A percentile compares a stretch with the other conserved stretches of the same genome.
Evolutionary conservation across 2,888 invertebrate species (phyloP).

Genomic region (Cerceris rybyensis): DNA sequence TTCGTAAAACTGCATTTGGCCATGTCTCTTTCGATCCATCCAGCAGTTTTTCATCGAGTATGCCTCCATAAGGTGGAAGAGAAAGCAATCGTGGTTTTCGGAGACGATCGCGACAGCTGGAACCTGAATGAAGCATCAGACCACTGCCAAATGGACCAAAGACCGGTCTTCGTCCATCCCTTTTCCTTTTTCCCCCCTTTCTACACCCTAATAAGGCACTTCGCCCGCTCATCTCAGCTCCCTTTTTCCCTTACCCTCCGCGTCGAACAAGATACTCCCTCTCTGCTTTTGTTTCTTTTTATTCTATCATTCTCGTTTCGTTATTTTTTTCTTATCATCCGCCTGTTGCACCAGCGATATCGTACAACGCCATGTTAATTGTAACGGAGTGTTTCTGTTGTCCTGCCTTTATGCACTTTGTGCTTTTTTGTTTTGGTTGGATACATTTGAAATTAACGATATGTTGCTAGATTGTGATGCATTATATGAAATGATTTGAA

Average conservation of each 20-base stretch:
- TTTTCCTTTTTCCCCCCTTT: conserved; percentile 26
- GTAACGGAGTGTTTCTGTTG: background rate
- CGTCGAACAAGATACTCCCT: background rate
- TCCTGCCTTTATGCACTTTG: background rate
- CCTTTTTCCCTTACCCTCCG: background rate
- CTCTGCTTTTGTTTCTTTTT: background rate
- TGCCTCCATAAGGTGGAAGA: conserved; percentile 26
- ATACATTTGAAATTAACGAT: no score
- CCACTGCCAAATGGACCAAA: conserved; percentile 31
- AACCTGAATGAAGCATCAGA: conserved; percentile 30
- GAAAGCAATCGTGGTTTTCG: conserved; percentile 39
- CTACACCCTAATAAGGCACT: conserved; percentile 46
- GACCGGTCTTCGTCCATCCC: conserved; percentile 42
- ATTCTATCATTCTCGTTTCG: conserved; percentile 9
- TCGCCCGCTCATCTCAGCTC: conserved; percentile 13
- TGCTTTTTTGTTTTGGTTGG: no score
- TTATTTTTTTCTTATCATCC: background rate
- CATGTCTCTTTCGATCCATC: no score
- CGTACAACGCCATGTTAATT: background rate
- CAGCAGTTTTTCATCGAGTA: background rate
- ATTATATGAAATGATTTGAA: no score
- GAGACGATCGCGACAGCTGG: conserved; percentile 31
- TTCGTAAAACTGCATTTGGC: no score
- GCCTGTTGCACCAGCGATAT: background rate
- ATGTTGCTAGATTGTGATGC: no score